These are phyloP conservation scores for Coelopa pilipes DNA, from an alignment of 2,888 invertebrate genomes.

Conservation along the genomic window DNA sequence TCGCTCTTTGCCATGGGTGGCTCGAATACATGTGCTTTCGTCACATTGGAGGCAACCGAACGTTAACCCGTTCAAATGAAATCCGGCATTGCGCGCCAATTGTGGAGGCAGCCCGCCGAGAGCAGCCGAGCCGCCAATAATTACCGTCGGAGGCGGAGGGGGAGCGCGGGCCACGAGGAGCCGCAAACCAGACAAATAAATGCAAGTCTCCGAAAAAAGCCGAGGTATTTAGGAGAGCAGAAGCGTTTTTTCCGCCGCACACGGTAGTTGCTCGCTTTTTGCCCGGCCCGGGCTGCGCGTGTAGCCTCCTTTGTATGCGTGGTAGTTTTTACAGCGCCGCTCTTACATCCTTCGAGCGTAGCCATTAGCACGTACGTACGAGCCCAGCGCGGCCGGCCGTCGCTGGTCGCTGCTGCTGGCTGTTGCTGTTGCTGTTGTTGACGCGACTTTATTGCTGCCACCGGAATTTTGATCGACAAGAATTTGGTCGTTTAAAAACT, in stretches of 20 bases:
- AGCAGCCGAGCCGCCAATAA: too few species aligned
- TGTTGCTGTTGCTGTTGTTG: background rate
- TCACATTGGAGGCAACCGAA: too few species aligned
- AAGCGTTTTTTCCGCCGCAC: background rate
- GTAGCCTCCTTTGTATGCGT: slow-evolving; percentile 23
- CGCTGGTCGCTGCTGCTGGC: background rate
- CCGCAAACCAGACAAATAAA: too few species aligned
- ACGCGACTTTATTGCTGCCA: slow-evolving; percentile 52
- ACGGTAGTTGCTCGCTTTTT: background rate
- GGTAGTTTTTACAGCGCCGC: slow-evolving; percentile 18
- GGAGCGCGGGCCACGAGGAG: too few species aligned
- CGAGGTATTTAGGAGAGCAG: background rate
- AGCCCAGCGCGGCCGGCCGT: slow-evolving; percentile 35
- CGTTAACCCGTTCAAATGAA: too few species aligned
- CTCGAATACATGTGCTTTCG: too few species aligned
- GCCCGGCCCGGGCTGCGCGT: background rate
- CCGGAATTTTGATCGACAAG: slow-evolving; percentile 68
- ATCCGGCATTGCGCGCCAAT: too few species aligned
- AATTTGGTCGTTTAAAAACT: slow-evolving; percentile 67
- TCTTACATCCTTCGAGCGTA: slow-evolving; percentile 24
- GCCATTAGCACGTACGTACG: slow-evolving; percentile 40
- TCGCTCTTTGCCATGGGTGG: too few species aligned
- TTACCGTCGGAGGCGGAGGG: too few species aligned
- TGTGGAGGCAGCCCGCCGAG: too few species aligned
- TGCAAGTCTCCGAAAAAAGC: background rate